Conservation (phyloP, 1,140 invertebrate species). For the Anthonomus grandis region DNA sequence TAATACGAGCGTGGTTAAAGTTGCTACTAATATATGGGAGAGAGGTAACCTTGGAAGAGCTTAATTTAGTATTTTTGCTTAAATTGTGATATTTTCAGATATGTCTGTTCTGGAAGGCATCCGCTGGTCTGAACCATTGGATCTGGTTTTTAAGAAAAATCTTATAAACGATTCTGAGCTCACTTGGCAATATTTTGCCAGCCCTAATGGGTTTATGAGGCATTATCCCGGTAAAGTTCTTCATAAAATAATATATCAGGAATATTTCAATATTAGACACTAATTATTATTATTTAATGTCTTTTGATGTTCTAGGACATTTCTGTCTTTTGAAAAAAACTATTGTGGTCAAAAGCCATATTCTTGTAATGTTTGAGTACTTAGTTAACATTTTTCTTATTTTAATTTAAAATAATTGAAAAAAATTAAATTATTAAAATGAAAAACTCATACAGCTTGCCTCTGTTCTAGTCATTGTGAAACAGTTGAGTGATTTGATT, state of each 20-base stretch:
- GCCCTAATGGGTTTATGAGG: conserved; percentile 84
- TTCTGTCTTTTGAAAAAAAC: no score
- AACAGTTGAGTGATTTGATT: no score
- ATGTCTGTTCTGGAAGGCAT: conserved; percentile 40
- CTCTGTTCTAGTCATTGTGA: no score
- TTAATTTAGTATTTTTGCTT: background rate
- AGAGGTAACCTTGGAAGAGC: conserved; percentile 31
- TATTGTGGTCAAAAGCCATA: no score
- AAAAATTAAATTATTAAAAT: no score
- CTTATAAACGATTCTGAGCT: conserved; percentile 82
- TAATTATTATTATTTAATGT: no score
- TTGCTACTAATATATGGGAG: conserved; percentile 39
- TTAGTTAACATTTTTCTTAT: no score
- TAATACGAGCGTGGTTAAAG: conserved; percentile 41
- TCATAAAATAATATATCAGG: background rate
- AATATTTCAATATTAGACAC: no score
- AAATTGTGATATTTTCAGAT: conserved; percentile 30
- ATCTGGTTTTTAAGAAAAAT: conserved; percentile 82
- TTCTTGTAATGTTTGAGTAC: no score
- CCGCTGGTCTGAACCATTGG: conserved; percentile 78
- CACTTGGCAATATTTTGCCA: conserved; percentile 96
- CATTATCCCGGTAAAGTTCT: conserved; percentile 73
- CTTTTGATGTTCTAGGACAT: no score
- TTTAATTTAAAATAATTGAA: no score
- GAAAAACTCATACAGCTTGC: no score